These are phyloP conservation scores for Neocrepidodera transversa DNA, from an alignment of 2,888 invertebrate genomes.

Conservation along the genomic window DNA sequence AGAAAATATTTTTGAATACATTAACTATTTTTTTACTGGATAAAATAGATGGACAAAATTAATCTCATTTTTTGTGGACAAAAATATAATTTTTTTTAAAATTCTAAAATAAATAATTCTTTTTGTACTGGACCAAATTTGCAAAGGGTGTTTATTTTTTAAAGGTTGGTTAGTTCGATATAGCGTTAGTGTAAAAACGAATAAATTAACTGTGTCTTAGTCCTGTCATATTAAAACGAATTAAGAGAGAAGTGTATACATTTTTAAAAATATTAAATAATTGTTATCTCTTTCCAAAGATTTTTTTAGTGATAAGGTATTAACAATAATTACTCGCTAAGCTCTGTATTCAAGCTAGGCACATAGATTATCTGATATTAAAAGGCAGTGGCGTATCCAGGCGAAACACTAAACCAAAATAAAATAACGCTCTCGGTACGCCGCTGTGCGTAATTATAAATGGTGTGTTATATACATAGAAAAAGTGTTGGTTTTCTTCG, in stretches of 20 bases:
- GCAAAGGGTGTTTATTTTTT: too few relatives aligned
- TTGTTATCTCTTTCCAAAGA: constrained; percentile 63
- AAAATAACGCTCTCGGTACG: background rate
- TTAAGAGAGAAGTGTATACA: constrained; percentile 60
- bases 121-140: too few relatives aligned
- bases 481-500: constrained; percentile 44
- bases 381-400: background rate
- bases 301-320: constrained; percentile 60
- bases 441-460: constrained; percentile 24
- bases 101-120: too few relatives aligned
- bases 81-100: too few relatives aligned
- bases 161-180: constrained; percentile 24
- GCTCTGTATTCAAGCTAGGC: constrained; percentile 55
- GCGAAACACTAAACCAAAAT: background rate
- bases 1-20: too few relatives aligned
- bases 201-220: constrained; percentile 63
- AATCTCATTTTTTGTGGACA: too few relatives aligned
- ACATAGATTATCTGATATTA: constrained; percentile 46
- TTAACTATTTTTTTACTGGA: too few relatives aligned
- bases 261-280: constrained; percentile 59
- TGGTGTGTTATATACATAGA: constrained; percentile 42
- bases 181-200: constrained; percentile 51
- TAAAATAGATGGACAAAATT: too few relatives aligned
- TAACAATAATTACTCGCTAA: constrained; percentile 54
- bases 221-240: constrained; percentile 63